These are phyloP conservation scores for Sebastes taczanowskii DNA, from an alignment of 2,797 vertebrate genomes.

Conservation along the genomic window DNA sequence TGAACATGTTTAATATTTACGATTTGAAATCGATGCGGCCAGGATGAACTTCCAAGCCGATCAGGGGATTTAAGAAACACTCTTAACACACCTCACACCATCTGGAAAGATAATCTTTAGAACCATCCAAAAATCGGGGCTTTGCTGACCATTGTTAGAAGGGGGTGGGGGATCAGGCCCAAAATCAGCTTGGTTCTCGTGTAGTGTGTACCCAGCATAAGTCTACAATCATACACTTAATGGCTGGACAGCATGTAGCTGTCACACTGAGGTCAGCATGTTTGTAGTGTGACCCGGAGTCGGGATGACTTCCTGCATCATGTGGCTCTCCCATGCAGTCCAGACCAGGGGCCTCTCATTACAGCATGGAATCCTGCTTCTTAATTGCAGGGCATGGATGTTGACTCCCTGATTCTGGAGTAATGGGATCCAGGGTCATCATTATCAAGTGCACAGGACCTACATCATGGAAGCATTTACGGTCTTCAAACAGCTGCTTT, in stretches of 20 bases:
- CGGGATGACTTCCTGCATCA: constrained; percentile 62
- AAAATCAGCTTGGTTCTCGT: too few species aligned
- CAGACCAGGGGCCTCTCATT: constrained; percentile 73
- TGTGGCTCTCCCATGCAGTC: constrained; percentile 39
- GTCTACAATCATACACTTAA: neutral
- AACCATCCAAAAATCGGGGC: too few species aligned
- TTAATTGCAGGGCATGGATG: constrained; percentile 75
- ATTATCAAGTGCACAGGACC: constrained; percentile 74
- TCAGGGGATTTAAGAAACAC: too few species aligned
- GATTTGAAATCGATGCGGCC: too few species aligned
- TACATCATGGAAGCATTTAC: constrained; percentile 72
- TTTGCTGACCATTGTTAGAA: too few species aligned
- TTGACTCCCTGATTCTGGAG: constrained; percentile 68
- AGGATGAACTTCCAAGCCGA: too few species aligned
- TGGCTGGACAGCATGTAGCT: constrained; percentile 2
- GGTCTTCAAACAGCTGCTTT: constrained; percentile 75
- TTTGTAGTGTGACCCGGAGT: constrained; percentile 51
- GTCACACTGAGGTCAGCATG: constrained; percentile 51
- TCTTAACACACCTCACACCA: too few species aligned
- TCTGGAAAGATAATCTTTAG: too few species aligned
- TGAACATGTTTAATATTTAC: too few species aligned
- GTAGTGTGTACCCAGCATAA: too few species aligned
- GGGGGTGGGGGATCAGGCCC: too few species aligned
- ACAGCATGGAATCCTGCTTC: constrained; percentile 61
- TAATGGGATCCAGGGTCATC: constrained; percentile 77